Conservation (phyloP, 2,113 vertebrate species). For the Catagonus wagneri region DNA sequence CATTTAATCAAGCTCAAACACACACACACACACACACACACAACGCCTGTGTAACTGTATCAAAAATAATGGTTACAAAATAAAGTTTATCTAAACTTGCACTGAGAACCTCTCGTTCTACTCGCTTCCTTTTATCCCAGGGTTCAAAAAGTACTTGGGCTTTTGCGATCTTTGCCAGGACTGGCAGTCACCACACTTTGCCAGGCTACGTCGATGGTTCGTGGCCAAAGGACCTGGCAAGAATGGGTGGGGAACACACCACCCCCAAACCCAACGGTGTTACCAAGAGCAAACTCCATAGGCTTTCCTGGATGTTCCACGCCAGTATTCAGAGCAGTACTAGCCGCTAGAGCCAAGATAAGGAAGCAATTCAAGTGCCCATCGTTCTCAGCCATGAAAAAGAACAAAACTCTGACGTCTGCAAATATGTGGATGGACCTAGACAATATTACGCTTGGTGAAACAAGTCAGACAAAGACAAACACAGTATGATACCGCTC, state of each 20-base stretch:
- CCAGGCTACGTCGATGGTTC: not conserved
- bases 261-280: not conserved
- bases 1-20: not conserved
- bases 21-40: not conserved
- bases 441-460: not conserved
- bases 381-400: not conserved
- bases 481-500: not conserved
- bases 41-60: not conserved
- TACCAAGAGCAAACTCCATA: rapidly evolving
- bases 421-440: not conserved
- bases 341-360: not conserved
- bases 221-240: not conserved
- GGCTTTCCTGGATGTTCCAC: not conserved
- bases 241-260: not conserved
- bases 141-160: not conserved
- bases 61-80: not conserved
- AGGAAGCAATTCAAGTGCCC: not conserved
- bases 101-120: not conserved
- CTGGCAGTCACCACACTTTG: not conserved
- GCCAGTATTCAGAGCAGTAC: not conserved
- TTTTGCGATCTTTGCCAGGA: no score
- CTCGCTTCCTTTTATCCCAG: not conserved
- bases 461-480: not conserved
- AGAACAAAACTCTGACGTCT: not conserved
- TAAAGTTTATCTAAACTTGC: not conserved